phyloP scores from a whole-genome alignment of 2,113 vertebrate genomes.

The Perca schrenkii region DNA sequence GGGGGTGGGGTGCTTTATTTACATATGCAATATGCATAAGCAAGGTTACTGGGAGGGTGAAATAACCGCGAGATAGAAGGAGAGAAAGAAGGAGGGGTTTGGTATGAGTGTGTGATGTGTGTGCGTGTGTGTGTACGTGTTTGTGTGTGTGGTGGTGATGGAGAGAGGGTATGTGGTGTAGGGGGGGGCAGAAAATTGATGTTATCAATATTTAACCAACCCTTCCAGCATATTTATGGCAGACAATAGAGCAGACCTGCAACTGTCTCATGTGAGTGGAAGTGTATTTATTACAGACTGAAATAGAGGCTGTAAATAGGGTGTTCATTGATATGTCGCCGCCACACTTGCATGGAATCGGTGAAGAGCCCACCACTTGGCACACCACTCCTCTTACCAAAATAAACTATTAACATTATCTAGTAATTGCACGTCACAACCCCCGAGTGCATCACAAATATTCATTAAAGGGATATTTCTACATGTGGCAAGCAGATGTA shows the following conservation, averaged over 20 bases:
- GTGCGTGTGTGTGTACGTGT: constrained; percentile 30
- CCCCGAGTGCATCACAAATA: constrained; percentile 41
- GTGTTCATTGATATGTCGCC: constrained; percentile 69
- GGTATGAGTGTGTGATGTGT: constrained; percentile 47
- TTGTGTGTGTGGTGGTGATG: constrained; percentile 47
- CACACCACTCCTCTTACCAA: constrained; percentile 26
- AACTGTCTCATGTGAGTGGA: constrained; percentile 80
- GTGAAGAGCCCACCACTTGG: constrained; percentile 22
- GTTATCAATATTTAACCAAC: constrained; percentile 86
- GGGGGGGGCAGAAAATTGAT: constrained; percentile 75
- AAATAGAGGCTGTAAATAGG: constrained; percentile 75
- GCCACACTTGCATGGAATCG: constrained; percentile 26
- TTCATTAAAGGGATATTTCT: constrained; percentile 65
- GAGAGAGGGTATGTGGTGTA: constrained; percentile 55
- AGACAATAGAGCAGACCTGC: constrained; percentile 83
- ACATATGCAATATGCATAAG: constrained; percentile 88
- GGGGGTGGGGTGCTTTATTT: constrained; percentile 91
- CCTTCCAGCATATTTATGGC: constrained; percentile 84
- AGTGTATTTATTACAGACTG: constrained; percentile 80
- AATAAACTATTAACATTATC: constrained; percentile 51
- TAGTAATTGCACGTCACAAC: constrained; percentile 37
- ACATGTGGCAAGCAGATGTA: constrained; percentile 81
- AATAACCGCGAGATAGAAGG: constrained; percentile 79
- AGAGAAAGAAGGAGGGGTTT: constrained; percentile 69
- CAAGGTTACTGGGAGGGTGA: constrained; percentile 85